Percentiles rank a stretch among this genome's conserved stretches.
Conservation (phyloP, 2,797 vertebrate genomes). For the Peromyscus melanophrys region DNA sequence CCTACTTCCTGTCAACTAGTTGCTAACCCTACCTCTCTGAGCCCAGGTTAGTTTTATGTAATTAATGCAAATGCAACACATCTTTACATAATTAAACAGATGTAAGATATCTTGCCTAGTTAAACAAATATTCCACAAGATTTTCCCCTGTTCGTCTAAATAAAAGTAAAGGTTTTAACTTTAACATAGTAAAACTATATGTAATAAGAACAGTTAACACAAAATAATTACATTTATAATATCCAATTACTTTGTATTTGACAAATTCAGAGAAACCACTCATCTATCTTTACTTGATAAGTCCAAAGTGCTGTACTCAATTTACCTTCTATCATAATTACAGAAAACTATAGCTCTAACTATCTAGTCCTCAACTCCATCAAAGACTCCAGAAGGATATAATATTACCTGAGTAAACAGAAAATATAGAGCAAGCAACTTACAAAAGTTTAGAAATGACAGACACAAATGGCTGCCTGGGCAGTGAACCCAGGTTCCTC, state of each 20-base stretch:
- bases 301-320: neutral
- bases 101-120: neutral
- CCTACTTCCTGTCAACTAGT: neutral
- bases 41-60: neutral
- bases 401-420: neutral
- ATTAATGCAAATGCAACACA: neutral
- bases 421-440: neutral
- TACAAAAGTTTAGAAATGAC: neutral
- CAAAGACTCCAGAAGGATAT: neutral
- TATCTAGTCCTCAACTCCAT: neutral
- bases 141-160: neutral
- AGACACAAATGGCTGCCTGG: neutral
- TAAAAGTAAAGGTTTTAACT: neutral
- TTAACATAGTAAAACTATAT: neutral
- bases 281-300: neutral
- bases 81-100: neutral
- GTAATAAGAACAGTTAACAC: neutral
- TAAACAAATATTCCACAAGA: neutral
- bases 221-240: neutral
- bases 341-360: neutral
- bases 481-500: neutral
- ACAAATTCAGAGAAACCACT: neutral
- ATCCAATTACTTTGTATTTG: neutral
- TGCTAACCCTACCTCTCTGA: neutral
- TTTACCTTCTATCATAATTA: neutral